Evolutionary conservation across 2,888 invertebrate genomes (phyloP).

Genomic region (Drosophila quinaria): DNA sequence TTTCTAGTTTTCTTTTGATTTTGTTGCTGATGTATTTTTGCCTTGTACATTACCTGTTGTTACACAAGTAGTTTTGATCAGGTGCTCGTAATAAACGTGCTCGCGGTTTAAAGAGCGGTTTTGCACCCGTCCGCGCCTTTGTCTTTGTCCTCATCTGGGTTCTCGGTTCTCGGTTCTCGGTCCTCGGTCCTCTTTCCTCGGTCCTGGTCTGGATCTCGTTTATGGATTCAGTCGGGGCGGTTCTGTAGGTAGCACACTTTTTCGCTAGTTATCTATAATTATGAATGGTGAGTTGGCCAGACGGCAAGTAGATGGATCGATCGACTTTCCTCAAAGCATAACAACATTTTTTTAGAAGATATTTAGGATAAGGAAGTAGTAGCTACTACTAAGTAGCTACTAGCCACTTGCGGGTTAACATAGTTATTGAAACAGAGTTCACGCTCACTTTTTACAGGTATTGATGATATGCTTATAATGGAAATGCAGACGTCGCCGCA

Average conservation of each 20-base stretch:
- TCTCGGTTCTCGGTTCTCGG: neutral
- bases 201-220: neutral
- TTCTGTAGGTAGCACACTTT: slow-evolving; percentile 18
- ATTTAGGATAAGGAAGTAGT: neutral
- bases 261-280: slow-evolving; percentile 51
- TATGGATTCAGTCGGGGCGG: slow-evolving; percentile 1
- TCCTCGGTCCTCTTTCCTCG: neutral
- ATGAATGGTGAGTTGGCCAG: slow-evolving; percentile 25
- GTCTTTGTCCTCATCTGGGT: neutral
- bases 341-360: neutral
- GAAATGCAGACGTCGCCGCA: slow-evolving; percentile 84
- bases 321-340: neutral
- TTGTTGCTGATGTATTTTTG: slow-evolving; percentile 3
- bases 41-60: slow-evolving; percentile 26
- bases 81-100: slow-evolving; percentile 39
- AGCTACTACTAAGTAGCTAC: neutral
- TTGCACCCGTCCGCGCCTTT: neutral
- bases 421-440: slow-evolving; percentile 7
- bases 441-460: slow-evolving; percentile 47
- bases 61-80: slow-evolving; percentile 22
- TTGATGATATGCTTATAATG: slow-evolving; percentile 83
- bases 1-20: neutral
- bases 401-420: slow-evolving; percentile 2
- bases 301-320: neutral
- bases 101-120: slow-evolving; percentile 16